These are phyloP conservation scores for Aplochiton taeniatus DNA, from an alignment of 2,797 vertebrate species.

Conservation along the genomic window DNA sequence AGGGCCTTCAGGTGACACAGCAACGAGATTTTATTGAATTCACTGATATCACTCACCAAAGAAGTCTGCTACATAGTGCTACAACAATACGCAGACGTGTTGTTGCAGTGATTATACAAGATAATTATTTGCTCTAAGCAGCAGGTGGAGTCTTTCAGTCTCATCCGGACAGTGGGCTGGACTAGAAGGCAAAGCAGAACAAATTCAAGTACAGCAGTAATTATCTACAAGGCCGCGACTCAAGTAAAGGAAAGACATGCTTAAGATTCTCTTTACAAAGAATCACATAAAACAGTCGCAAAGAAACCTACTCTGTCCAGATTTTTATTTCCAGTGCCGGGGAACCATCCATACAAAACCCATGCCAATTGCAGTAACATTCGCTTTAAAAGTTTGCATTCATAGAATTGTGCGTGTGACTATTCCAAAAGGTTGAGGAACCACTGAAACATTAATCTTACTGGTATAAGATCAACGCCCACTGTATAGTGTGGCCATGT, in stretches of 20 bases:
- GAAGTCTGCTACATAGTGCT: too few relatives aligned
- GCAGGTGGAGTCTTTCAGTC: slow-evolving; percentile 1
- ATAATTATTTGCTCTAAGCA: slow-evolving; percentile 14
- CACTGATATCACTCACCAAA: too few relatives aligned
- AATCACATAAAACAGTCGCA: slow-evolving; percentile 21
- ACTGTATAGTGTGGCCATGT: neutral
- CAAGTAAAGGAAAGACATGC: slow-evolving; percentile 25
- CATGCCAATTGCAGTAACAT: slow-evolving; percentile 13
- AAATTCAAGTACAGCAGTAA: slow-evolving; percentile 8
- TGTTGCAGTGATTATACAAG: too few relatives aligned
- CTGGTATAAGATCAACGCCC: neutral
- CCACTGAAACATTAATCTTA: neutral
- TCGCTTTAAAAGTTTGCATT: slow-evolving; percentile 7
- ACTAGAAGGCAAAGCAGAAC: slow-evolving; percentile 29
- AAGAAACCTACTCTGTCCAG: neutral
- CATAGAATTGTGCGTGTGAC: slow-evolving; percentile 5
- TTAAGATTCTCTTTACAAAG: slow-evolving; percentile 14
- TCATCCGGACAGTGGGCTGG: slow-evolving; percentile 19
- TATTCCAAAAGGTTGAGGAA: neutral
- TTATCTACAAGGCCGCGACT: slow-evolving; percentile 20
- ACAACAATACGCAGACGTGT: too few relatives aligned
- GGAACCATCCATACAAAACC: neutral
- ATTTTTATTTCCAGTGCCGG: slow-evolving; percentile 10
- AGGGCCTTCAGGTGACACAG: too few relatives aligned
- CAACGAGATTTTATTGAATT: too few relatives aligned